These are phyloP conservation scores for Melinaea marsaeus DNA, from an alignment of 2,888 invertebrate genomes.

Conservation along the genomic window DNA sequence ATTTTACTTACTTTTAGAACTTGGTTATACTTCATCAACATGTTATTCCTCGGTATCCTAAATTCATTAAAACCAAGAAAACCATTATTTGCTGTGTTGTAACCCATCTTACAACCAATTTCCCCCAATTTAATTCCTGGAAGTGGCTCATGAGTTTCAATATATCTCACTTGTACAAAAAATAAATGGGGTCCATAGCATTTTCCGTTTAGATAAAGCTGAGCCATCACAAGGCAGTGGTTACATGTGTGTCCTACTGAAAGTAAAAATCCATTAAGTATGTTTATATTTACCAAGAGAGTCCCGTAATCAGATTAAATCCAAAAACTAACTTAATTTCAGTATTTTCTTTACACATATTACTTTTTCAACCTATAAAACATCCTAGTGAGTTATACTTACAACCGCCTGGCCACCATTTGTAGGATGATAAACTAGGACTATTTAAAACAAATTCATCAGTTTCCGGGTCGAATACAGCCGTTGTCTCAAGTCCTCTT, in stretches of 20 bases:
- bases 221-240: conserved; percentile 92
- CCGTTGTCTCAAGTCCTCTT: conserved; percentile 93
- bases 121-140: conserved; percentile 92
- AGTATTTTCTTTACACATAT: too few species aligned
- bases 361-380: too few species aligned
- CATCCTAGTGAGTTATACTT: conserved; percentile 57
- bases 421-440: conserved; percentile 91
- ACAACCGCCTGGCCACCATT: conserved; percentile 99
- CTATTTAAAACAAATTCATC: conserved; percentile 93
- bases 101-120: conserved; percentile 92
- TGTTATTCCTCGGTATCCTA: conserved; percentile 86
- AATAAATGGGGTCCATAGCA: conserved; percentile 91
- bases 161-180: conserved; percentile 89
- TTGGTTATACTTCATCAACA: conserved; percentile 93
- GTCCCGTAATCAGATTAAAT: too few species aligned
- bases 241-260: conserved; percentile 92
- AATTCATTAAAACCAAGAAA: conserved; percentile 89
- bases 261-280: conserved; percentile 27
- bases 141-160: conserved; percentile 87
- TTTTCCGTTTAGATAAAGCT: conserved; percentile 85
- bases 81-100: conserved; percentile 92
- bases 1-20: conserved; percentile 59
- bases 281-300: too few species aligned
- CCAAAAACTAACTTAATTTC: too few species aligned
- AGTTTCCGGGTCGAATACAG: conserved; percentile 89